phyloP scores from a whole-genome alignment of 2,888 invertebrate genomes.

The Lepidocyrtinus sp. region DNA sequence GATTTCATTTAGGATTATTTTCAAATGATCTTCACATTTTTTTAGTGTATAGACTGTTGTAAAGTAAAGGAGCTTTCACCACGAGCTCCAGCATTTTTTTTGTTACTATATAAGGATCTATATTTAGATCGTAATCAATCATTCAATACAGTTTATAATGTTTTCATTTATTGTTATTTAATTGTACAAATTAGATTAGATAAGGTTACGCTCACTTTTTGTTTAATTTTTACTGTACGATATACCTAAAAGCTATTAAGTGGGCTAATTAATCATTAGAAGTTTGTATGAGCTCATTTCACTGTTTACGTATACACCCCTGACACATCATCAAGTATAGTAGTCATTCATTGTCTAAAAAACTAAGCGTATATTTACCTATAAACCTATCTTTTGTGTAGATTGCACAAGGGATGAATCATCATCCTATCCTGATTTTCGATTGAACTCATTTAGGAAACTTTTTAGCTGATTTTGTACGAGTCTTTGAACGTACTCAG shows the following conservation, averaged over 20 bases:
- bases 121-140: neutral
- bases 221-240: slow-evolving; percentile 2
- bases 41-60: neutral
- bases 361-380: slow-evolving; percentile 2
- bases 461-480: slow-evolving; percentile 29
- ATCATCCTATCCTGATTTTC: slow-evolving; percentile 2
- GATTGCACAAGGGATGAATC: slow-evolving; percentile 26
- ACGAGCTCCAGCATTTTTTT: slow-evolving; percentile 12
- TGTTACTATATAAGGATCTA: neutral
- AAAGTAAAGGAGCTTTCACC: slow-evolving; percentile 1
- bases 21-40: slow-evolving; percentile 22
- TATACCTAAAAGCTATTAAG: neutral
- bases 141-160: too few relatives aligned
- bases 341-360: neutral
- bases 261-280: slow-evolving; percentile 24
- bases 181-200: neutral
- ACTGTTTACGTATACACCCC: slow-evolving; percentile 7
- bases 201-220: neutral
- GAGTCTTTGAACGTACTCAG: slow-evolving; percentile 27
- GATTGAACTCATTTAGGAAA: slow-evolving; percentile 1
- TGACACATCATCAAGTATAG: neutral
- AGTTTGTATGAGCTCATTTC: slow-evolving; percentile 18
- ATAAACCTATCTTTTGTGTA: neutral
- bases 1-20: neutral
- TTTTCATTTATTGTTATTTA: neutral